Conservation (phyloP, 2,888 invertebrate species). For the Cheilosia urbana region DNA sequence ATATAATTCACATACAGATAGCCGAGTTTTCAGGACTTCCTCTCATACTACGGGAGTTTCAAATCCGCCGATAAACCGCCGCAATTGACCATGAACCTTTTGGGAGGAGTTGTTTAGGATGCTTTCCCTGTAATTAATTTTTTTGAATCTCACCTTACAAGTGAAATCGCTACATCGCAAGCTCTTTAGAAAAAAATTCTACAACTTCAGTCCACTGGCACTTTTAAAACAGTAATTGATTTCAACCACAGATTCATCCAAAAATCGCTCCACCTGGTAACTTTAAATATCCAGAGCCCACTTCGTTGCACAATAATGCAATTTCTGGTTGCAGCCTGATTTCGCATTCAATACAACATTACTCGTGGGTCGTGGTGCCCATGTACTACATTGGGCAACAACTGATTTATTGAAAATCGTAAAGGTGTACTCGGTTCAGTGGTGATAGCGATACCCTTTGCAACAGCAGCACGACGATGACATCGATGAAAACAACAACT, state of each 20-base stretch:
- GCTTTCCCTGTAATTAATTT: too few relatives aligned
- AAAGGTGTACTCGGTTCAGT: neutral
- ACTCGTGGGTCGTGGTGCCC: neutral
- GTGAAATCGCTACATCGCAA: too few relatives aligned
- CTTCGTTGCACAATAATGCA: slow-evolving; percentile 16
- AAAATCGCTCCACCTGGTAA: neutral
- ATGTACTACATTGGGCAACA: slow-evolving; percentile 23
- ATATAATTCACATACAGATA: too few relatives aligned
- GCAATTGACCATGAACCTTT: too few relatives aligned
- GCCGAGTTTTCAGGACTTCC: too few relatives aligned
- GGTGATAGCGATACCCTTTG: slow-evolving; percentile 7
- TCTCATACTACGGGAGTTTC: too few relatives aligned
- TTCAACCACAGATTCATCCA: neutral
- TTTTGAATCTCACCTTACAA: too few relatives aligned
- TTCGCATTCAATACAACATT: slow-evolving; percentile 37
- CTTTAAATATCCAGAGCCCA: slow-evolving; percentile 6
- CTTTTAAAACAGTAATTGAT: neutral
- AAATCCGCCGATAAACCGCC: too few relatives aligned
- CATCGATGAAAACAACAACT: neutral
- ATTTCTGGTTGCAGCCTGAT: slow-evolving; percentile 33
- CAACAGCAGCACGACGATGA: slow-evolving; percentile 11
- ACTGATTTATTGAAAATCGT: slow-evolving; percentile 49
- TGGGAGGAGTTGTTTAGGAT: too few relatives aligned
- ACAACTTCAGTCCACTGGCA: neutral
- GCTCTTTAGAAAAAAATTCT: too few relatives aligned